Base-by-base conservation (phyloP, 1,140 invertebrate genomes). In the Tachypleus tridentatus region DNA sequence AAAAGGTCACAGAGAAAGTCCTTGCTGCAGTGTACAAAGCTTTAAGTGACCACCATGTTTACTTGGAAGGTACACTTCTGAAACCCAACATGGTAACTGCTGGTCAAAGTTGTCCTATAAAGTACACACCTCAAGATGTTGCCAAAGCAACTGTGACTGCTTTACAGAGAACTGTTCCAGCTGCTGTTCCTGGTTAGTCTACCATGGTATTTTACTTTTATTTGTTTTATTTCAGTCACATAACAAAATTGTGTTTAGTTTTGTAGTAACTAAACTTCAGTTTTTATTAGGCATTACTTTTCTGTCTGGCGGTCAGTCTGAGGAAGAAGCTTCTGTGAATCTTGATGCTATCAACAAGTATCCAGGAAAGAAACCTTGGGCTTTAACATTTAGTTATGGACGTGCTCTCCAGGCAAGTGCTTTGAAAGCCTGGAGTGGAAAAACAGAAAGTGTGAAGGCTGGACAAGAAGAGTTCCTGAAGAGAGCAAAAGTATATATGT, bases 21-120 rank as follows among this genome's bases (percentile, higher is more conserved):
- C 79, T 99, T 69, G 87, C 94, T 47, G 93, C 92, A 72, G 87
- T 90, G 8, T 99, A 98, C 86, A 98, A 98, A 80, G 94, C 96
- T 5, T 81, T 99, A 10, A 86, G 84, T 71, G 96, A 98, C 76
- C 96, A 99, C 76, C 90, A 98, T 74, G 92, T 99, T 58, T 98
- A 86, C 81, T 82, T 98, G 68, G 97, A 99, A 77, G 97, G 97
- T 72, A 97, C 94, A 29, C 83, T 99, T 4, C 82, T 99, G 62
- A 99, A 99, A 77, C 95, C 97, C 11, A 98, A 98, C 82, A 99
- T 99, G 94, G 91, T 91, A 8, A 95, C 91, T n/a, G 82, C 91
- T 63, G 93, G 91, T 60, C 89, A 94, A 78, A 87, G 84, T 73
- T 3, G 73, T 4, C 71, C 82, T 9, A 87, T 81, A 63, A 60